A percentile compares a stretch with the other conserved stretches of the same genome.
Evolutionary conservation across 2,113 vertebrate species (phyloP).

Genomic region (Pangasianodon hypophthalmus): DNA sequence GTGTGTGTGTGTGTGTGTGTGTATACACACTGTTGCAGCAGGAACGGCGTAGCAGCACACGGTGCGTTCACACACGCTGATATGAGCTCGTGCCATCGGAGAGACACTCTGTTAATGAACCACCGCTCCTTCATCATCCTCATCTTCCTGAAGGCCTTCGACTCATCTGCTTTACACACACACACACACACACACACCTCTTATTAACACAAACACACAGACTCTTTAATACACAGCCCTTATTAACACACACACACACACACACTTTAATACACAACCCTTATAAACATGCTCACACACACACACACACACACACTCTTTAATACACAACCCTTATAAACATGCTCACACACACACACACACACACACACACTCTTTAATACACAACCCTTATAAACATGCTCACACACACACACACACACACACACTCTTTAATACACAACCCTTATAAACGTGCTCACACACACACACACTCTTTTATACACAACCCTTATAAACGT

Average conservation of each 20-base stretch:
- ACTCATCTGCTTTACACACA: slow-evolving; percentile 59
- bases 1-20: slow-evolving; percentile 5
- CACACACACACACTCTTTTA: background rate
- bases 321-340: too few species aligned
- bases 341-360: too few species aligned
- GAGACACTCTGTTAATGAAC: slow-evolving; percentile 75
- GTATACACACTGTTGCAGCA: slow-evolving; percentile 83
- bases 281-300: too few species aligned
- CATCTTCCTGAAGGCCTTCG: slow-evolving; percentile 67
- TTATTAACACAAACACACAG: background rate
- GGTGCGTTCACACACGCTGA: slow-evolving; percentile 85
- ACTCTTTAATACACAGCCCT: background rate
- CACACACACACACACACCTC: slow-evolving; percentile 6
- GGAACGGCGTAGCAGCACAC: slow-evolving; percentile 82
- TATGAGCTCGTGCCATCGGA: slow-evolving; percentile 85
- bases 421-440: too few species aligned
- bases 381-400: too few species aligned
- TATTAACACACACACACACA: background rate
- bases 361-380: too few species aligned
- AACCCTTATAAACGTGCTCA: too few species aligned
- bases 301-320: background rate
- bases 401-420: too few species aligned
- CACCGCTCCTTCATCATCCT: slow-evolving; percentile 75
- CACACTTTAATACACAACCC: background rate
- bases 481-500: background rate